phyloP scores from a whole-genome alignment of 2,113 vertebrate species.

The Platysteira castanea region DNA sequence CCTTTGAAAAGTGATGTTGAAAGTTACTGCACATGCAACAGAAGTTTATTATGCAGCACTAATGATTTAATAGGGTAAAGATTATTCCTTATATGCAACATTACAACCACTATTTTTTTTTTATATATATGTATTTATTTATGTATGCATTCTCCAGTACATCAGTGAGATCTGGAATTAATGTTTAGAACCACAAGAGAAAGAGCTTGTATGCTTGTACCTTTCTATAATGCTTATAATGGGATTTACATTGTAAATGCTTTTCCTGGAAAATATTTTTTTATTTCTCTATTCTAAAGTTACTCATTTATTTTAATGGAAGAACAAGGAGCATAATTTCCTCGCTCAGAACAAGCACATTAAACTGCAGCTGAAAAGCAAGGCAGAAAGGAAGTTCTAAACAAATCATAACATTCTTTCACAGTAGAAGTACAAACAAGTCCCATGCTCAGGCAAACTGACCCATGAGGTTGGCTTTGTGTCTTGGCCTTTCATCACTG shows the following conservation, averaged over 20 bases:
- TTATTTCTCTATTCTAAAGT: not conserved
- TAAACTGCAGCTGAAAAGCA: not conserved
- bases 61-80: not conserved
- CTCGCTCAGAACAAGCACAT: not conserved
- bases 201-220: not conserved
- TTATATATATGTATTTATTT: not conserved
- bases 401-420: not conserved
- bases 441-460: accelerated
- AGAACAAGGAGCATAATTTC: not conserved
- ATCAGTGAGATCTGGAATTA: not conserved
- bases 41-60: not conserved
- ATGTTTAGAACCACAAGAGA: not conserved
- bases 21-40: not conserved
- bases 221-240: not conserved
- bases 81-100: not conserved
- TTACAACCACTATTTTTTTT: not conserved
- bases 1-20: not conserved
- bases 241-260: not conserved
- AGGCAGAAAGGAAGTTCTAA: not conserved
- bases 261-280: not conserved
- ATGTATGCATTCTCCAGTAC: not conserved
- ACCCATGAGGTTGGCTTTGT: not conserved
- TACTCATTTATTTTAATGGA: not conserved
- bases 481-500: not conserved
- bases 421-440: not conserved